A percentile compares a stretch with the other conserved stretches of the same genome.
phyloP scores from a whole-genome alignment of 2,113 vertebrate genomes.

The Gobiocypris rarus region DNA sequence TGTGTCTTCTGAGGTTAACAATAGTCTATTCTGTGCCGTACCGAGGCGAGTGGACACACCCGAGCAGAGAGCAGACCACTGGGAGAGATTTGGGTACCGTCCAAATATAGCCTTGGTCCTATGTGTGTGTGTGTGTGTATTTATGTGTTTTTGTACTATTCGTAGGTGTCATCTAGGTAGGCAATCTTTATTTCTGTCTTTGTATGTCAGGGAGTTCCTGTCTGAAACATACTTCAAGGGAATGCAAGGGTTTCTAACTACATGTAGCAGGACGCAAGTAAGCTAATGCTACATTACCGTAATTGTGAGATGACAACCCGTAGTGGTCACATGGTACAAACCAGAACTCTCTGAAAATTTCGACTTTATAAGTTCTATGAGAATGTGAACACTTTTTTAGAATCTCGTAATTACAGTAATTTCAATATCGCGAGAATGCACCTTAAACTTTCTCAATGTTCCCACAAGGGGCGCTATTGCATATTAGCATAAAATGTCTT shows the following conservation, averaged over 20 bases:
- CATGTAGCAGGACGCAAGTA: no score
- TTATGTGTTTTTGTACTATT: neutral
- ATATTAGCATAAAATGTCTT: neutral
- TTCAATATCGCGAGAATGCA: no score
- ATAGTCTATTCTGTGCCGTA: constrained; percentile 44
- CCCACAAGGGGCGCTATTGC: neutral
- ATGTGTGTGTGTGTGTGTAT: neutral
- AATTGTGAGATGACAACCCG: no score
- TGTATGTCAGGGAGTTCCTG: neutral
- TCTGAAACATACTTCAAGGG: neutral
- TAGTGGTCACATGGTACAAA: no score
- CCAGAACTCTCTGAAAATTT: no score
- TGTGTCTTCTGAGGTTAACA: constrained; percentile 47
- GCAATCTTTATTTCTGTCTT: constrained; percentile 15
- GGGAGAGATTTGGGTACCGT: constrained; percentile 28
- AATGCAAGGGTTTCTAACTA: no score
- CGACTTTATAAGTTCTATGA: no score
- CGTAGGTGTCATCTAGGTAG: constrained; percentile 19
- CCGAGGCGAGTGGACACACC: constrained; percentile 43
- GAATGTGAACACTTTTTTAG: no score
- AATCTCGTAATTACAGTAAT: no score
- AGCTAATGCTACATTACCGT: no score
- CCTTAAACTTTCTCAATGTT: neutral
- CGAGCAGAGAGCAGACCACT: constrained; percentile 10
- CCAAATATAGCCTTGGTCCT: constrained; percentile 6